Conservation (phyloP, 2,113 vertebrate genomes). For the Ailuropoda melanoleuca region DNA sequence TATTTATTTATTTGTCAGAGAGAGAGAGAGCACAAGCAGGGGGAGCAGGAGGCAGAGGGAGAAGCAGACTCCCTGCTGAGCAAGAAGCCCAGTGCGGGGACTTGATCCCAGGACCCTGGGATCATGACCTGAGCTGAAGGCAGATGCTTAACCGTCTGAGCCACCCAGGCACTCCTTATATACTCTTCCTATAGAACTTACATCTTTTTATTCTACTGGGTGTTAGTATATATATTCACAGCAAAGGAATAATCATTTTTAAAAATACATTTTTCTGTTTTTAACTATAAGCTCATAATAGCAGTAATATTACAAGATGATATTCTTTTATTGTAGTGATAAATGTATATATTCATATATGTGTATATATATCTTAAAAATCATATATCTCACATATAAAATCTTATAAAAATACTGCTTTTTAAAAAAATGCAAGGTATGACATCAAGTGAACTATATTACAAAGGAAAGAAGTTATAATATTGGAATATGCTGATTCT, state of each 20-base stretch:
- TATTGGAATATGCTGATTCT: neutral
- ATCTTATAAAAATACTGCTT: neutral
- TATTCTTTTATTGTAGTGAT: neutral
- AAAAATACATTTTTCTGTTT: neutral
- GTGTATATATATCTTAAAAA: neutral
- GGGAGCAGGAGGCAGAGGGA: too few species aligned
- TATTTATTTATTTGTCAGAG: too few species aligned
- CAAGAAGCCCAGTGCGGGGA: too few species aligned
- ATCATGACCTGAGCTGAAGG: too few species aligned
- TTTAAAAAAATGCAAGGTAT: neutral
- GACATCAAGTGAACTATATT: neutral
- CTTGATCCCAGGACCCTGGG: too few species aligned
- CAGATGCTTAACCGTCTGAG: too few species aligned
- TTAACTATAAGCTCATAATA: neutral
- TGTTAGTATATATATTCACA: neutral
- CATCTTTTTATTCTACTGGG: neutral
- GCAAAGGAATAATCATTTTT: neutral
- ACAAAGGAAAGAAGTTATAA: neutral
- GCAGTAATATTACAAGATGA: neutral
- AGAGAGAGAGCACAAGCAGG: too few species aligned
- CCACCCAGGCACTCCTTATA: too few species aligned
- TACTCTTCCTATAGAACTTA: neutral
- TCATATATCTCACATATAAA: neutral
- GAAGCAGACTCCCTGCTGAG: too few species aligned
- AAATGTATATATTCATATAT: neutral